Percentiles rank a stretch among this genome's conserved stretches.
Evolutionary conservation across 1,140 invertebrate species (phyloP).

Genomic region (Eulimnadia texana): DNA sequence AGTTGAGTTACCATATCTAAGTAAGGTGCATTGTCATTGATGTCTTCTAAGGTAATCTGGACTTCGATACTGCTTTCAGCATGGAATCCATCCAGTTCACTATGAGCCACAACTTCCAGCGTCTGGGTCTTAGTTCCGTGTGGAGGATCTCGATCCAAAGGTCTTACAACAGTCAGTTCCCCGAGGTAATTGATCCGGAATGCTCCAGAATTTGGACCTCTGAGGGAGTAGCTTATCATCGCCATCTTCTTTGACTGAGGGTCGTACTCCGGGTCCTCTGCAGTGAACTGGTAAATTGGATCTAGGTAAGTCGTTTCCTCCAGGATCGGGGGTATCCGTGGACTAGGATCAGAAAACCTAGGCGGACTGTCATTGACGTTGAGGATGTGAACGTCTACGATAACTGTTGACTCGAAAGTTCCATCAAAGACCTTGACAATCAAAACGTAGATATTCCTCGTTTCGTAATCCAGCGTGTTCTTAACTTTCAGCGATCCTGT

Average conservation of each 20-base stretch:
- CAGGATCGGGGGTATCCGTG: background rate
- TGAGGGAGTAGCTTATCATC: constrained; percentile 50
- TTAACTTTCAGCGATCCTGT: constrained; percentile 66
- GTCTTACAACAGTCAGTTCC: constrained; percentile 20
- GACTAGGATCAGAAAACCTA: constrained; percentile 36
- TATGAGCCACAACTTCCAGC: constrained; percentile 63
- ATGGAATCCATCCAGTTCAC: constrained; percentile 41
- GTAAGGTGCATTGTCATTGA: constrained; percentile 83
- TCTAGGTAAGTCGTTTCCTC: constrained; percentile 13
- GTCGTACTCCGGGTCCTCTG: constrained; percentile 70
- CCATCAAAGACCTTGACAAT: constrained; percentile 64
- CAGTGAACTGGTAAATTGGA: constrained; percentile 33
- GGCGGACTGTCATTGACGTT: constrained; percentile 73
- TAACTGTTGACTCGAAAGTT: constrained; percentile 48
- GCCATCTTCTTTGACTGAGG: constrained; percentile 50
- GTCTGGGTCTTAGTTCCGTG: constrained; percentile 65
- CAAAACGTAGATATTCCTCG: constrained; percentile 54
- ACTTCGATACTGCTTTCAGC: constrained; percentile 49
- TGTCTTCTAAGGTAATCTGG: constrained; percentile 58
- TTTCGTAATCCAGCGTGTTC: constrained; percentile 64
- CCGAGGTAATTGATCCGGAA: constrained; percentile 30
- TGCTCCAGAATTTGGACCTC: background rate
- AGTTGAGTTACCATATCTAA: constrained; percentile 49
- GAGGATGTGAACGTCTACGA: constrained; percentile 57
- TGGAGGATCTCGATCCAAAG: constrained; percentile 72